These are phyloP conservation scores for Misgurnus mizolepis DNA, from an alignment of 2,113 vertebrate species.

Conservation along the genomic window DNA sequence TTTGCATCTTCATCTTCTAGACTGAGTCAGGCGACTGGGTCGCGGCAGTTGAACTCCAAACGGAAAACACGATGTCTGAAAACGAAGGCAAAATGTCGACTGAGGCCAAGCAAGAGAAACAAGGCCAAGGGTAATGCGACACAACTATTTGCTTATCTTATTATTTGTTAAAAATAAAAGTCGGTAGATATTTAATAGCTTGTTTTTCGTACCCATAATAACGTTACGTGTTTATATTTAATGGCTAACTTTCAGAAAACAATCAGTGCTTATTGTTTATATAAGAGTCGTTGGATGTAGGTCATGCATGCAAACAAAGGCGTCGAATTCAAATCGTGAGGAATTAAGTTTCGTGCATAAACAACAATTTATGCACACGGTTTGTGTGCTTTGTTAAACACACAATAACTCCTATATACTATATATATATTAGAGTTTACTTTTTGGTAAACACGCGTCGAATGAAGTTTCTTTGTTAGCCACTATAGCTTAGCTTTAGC, in stretches of 20 bases:
- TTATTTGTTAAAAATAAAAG: too few species aligned
- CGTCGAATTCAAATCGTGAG: background rate
- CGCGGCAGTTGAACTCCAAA: background rate
- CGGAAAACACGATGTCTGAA: background rate
- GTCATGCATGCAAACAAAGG: background rate
- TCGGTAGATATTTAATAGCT: too few species aligned
- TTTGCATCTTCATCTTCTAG: background rate
- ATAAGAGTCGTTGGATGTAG: too few species aligned
- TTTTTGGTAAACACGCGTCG: background rate
- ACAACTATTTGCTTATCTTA: too few species aligned
- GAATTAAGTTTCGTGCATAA: too few species aligned
- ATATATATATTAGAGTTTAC: background rate
- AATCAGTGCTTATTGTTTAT: background rate
- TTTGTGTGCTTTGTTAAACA: background rate
- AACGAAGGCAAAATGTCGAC: conserved; percentile 66
- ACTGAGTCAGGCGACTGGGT: background rate
- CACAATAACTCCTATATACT: background rate
- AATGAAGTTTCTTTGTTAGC: background rate
- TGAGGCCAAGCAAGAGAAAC: conserved; percentile 61
- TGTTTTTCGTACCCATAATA: background rate
- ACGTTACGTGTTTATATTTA: background rate
- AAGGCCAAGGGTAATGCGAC: conserved; percentile 61
- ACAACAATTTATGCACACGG: background rate
- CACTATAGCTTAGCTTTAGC: background rate
- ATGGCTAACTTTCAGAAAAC: background rate